phyloP scores from a whole-genome alignment of 2,113 vertebrate species.

The Hippocampus abdominalis region DNA sequence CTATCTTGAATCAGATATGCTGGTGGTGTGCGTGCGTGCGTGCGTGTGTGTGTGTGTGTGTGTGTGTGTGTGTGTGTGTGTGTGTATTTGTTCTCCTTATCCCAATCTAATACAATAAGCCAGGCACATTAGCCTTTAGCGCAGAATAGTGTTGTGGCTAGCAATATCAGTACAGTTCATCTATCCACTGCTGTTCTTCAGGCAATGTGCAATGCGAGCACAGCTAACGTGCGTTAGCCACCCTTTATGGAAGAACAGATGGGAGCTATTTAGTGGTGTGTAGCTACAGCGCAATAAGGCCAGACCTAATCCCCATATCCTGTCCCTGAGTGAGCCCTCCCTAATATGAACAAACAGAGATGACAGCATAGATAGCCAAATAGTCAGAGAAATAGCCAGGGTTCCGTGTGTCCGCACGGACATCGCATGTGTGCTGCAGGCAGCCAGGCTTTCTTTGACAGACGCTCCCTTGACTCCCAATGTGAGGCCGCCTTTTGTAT shows the following conservation, averaged over 20 bases:
- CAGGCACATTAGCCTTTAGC: conserved; percentile 70
- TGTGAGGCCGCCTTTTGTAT: conserved; percentile 32
- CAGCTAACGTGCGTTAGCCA: conserved; percentile 68
- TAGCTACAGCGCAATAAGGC: conserved; percentile 69
- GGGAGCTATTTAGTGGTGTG: conserved; percentile 72
- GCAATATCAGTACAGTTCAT: conserved; percentile 70
- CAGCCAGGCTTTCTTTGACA: conserved; percentile 29
- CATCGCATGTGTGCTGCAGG: conserved; percentile 24
- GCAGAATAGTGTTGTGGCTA: conserved; percentile 57
- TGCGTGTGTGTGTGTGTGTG: background rate
- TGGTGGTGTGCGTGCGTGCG: background rate
- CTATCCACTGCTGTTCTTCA: conserved; percentile 72
- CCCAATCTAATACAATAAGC: conserved; percentile 74
- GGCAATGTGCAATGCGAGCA: conserved; percentile 46
- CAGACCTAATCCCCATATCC: conserved; percentile 72
- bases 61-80: conserved; percentile 18
- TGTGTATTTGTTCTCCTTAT: conserved; percentile 59
- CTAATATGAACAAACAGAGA: conserved; percentile 74
- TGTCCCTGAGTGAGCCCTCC: conserved; percentile 69
- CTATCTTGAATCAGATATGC: conserved; percentile 60
- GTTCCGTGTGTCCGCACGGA: conserved; percentile 27
- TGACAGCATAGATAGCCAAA: conserved; percentile 71
- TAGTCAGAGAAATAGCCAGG: conserved; percentile 54
- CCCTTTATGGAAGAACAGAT: conserved; percentile 68
- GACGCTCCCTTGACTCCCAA: conserved; percentile 37